phyloP scores from a whole-genome alignment of 2,888 invertebrate species.

The Mantis religiosa region DNA sequence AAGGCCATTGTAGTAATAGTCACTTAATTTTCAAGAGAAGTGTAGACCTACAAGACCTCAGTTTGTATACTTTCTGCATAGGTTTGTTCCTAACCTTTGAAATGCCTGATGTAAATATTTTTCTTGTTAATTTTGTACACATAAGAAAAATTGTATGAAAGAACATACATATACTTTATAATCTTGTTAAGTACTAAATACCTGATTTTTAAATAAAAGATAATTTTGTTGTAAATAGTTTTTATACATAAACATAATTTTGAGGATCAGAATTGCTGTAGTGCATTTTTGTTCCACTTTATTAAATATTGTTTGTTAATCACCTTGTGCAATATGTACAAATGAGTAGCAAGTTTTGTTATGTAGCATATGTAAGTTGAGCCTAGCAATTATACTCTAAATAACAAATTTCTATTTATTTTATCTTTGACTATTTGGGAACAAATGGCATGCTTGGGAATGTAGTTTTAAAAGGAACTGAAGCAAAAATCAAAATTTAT shows the following conservation, averaged over 20 bases:
- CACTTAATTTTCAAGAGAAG: neutral
- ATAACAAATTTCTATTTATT: conserved; percentile 19
- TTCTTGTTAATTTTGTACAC: neutral
- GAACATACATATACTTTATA: neutral
- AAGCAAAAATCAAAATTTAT: neutral
- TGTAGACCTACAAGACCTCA: neutral
- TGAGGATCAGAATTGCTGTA: neutral
- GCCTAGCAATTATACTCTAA: conserved; percentile 7
- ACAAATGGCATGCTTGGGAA: neutral
- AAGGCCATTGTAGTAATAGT: neutral
- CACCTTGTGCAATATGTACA: conserved; percentile 27
- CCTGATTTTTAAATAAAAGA: conserved; percentile 1
- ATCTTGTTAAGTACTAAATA: neutral
- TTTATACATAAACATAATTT: neutral
- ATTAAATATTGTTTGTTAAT: neutral
- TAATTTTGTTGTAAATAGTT: conserved; percentile 2
- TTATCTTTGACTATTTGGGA: neutral
- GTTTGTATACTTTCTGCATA: neutral
- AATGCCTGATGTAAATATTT: neutral
- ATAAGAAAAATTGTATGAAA: neutral
- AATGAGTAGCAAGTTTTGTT: conserved; percentile 16
- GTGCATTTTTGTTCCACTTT: neutral
- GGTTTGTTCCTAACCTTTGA: neutral
- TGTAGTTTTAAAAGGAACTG: neutral
- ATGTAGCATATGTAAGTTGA: conserved; percentile 20